Evolutionary conservation across 2,797 vertebrate genomes (phyloP), one percentile per base, ranked within the genome.

Genomic region (Glyptemys insculpta): DNA sequence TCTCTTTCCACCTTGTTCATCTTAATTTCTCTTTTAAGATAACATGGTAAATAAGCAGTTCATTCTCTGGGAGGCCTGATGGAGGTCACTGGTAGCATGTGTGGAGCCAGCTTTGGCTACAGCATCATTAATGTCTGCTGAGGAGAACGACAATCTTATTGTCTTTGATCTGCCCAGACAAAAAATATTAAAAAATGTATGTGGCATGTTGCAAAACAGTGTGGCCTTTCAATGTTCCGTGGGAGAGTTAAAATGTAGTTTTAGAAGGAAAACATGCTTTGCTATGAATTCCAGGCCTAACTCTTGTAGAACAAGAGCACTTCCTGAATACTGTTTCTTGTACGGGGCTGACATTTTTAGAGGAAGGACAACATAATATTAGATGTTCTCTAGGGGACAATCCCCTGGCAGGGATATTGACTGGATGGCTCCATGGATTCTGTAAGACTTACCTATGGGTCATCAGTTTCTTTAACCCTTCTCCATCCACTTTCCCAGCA

Each of bases 401-500:
- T 78, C 31, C 44, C 14, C 2, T 23, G 25, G 47, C n/a, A 68
- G 19, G n/a, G 65, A 68, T 37, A 68, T 68, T 68, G 72, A 76
- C 72, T 76, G 41, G 23, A 29, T 76, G 54, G 47, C 5, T 79
- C 16, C 49, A 27, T 34, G 8, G 34, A 41, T 56, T 49, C 27
- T 12, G 25, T 19, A 76, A 12, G 11, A 89, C 8, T 37, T n/a
- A 12, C 18, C 34, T 37, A 23, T 37, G 41, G 1, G 27, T 4
- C 53, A 76, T 12, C 37, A 74, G 47, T 10, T 86, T 72, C 31
- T 59, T 79, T 74, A 83, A 21, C 29, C 62, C 9, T 89, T 31
- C 49, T 50, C 29, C 12, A 16, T 29, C 5, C 1, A 0, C 16
- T 49, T 16, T 80, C 74, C 23, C 19, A 0, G 62, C 12, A 8